phyloP scores from a whole-genome alignment of 2,888 invertebrate genomes.

The Timema podura region DNA sequence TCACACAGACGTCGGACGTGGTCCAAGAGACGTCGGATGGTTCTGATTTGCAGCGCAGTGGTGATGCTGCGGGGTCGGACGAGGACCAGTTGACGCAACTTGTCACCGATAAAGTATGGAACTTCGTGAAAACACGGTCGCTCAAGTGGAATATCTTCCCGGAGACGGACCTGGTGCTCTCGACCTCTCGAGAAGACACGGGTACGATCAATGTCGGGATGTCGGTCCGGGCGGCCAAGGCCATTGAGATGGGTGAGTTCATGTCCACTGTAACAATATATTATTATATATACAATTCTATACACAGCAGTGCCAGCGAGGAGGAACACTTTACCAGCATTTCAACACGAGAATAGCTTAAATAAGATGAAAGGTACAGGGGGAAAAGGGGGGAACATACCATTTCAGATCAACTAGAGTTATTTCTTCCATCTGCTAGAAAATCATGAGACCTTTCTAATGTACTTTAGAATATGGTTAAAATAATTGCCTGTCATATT shows the following conservation, averaged over 20 bases:
- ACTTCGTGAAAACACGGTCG: slow-evolving; percentile 70
- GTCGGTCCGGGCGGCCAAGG: slow-evolving; percentile 62
- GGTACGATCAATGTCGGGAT: slow-evolving; percentile 67
- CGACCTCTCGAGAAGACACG: slow-evolving; percentile 62
- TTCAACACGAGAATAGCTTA: too few relatives aligned
- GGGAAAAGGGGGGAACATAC: too few relatives aligned
- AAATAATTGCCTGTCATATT: too few relatives aligned
- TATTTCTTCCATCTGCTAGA: too few relatives aligned
- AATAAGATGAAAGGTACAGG: too few relatives aligned
- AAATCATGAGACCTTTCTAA: too few relatives aligned
- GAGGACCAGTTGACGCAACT: slow-evolving; percentile 56
- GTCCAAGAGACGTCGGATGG: slow-evolving; percentile 45
- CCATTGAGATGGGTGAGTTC: slow-evolving; percentile 34
- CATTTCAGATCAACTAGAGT: too few relatives aligned
- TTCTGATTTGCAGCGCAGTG: background rate
- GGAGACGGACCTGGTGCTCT: slow-evolving; percentile 72
- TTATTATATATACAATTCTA: too few relatives aligned
- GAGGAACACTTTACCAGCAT: too few relatives aligned
- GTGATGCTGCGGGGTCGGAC: slow-evolving; percentile 45
- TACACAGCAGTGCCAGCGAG: too few relatives aligned
- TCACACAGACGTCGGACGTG: slow-evolving; percentile 57
- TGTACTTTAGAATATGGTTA: too few relatives aligned
- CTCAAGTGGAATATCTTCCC: slow-evolving; percentile 74
- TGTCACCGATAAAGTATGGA: slow-evolving; percentile 69
- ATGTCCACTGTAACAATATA: too few relatives aligned